Base-by-base conservation (phyloP, 2,888 invertebrate genomes). In the Deroplatys truncata region DNA sequence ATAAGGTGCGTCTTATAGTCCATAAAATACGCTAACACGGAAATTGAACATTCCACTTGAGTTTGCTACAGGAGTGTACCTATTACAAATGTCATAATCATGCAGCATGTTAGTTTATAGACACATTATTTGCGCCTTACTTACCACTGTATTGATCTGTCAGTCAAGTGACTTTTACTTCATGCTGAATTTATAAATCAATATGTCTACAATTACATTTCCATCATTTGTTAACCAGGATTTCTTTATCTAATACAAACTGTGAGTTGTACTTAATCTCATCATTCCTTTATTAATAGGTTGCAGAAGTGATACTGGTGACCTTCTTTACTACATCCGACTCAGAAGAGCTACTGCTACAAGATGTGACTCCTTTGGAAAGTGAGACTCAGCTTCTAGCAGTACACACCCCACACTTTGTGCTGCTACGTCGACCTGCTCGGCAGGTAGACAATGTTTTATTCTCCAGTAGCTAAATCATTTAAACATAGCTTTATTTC, bases 291-390 rank as follows among this genome's bases (percentile, higher is more conserved):
- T 85, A 25, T 29, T 35, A 35, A 35, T 7, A 43, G 43, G 13
- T 13, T 28, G 88, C 91, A 10, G 92, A 92, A n/a, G 93, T 94
- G 9, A 92, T 95, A 86, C 92, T 97, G 85, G 95, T 96, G 28
- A 96, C 96, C 0, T 88, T 90, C 93, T 97, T 97, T 92, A 94
- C 95, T 20, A 96, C 96, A 0, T 93, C 95, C 1, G 96, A 97
- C 91, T 95, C 96, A 92, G 96, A 96, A 25, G 94, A 97, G 72
- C 94, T 96, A 88, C 49, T 89, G 43, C 94, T 97, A 25, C 97
- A 97, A 92, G 97, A 97, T 92, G 93, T 95, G 92, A 96, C 28
- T 92, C 84, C 93, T 95, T 91, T 95, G 88, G 91, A 95, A 89
- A 89, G 91, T 72, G 91, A 91, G 8, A 90, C 91, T 28, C 90